Evolutionary conservation across 2,113 vertebrate species (phyloP).

Genomic region (Pseudorhombus dupliciocellatus): DNA sequence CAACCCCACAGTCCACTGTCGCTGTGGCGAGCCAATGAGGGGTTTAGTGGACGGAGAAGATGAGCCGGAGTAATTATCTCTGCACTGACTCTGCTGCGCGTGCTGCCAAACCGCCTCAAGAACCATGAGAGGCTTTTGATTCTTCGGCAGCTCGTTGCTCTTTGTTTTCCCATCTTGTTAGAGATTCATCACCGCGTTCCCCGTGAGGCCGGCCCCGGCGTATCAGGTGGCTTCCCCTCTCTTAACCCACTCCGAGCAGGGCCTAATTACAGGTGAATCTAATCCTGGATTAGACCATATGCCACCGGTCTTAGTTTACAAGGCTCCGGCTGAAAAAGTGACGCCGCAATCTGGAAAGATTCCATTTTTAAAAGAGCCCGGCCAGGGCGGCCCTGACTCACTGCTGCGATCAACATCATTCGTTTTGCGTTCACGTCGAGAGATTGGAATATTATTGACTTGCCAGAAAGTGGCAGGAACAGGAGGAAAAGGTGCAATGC

Average conservation of each 20-base stretch:
- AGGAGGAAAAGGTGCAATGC: slow-evolving; percentile 36
- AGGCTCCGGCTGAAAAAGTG: slow-evolving; percentile 31
- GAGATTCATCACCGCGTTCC: slow-evolving; percentile 37
- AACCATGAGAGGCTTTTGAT: slow-evolving; percentile 7
- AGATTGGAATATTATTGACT: slow-evolving; percentile 72
- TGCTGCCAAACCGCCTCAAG: slow-evolving; percentile 20
- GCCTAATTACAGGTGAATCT: slow-evolving; percentile 68
- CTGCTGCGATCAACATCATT: slow-evolving; percentile 59
- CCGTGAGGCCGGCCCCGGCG: slow-evolving; percentile 25
- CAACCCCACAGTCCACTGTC: slow-evolving; percentile 34
- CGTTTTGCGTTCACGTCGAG: slow-evolving; percentile 67
- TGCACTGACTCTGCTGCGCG: slow-evolving; percentile 4
- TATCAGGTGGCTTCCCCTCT: slow-evolving; percentile 38
- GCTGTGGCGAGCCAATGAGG: slow-evolving; percentile 33
- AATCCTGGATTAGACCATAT: slow-evolving; percentile 69
- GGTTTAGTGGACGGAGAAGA: slow-evolving; percentile 48
- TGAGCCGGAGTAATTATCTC: slow-evolving; percentile 47
- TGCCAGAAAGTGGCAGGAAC: slow-evolving; percentile 40
- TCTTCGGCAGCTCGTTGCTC: slow-evolving; percentile 1
- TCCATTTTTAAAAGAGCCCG: slow-evolving; percentile 62
- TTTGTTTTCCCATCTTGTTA: slow-evolving; percentile 39
- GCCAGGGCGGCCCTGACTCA: slow-evolving; percentile 48
- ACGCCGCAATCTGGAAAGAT: slow-evolving; percentile 60
- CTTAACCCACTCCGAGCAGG: slow-evolving; percentile 52
- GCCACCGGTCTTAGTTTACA: slow-evolving; percentile 69